Percentiles rank a stretch among this genome's conserved stretches.
phyloP scores from a whole-genome alignment of 2,113 vertebrate species.

The Eira barbara region DNA sequence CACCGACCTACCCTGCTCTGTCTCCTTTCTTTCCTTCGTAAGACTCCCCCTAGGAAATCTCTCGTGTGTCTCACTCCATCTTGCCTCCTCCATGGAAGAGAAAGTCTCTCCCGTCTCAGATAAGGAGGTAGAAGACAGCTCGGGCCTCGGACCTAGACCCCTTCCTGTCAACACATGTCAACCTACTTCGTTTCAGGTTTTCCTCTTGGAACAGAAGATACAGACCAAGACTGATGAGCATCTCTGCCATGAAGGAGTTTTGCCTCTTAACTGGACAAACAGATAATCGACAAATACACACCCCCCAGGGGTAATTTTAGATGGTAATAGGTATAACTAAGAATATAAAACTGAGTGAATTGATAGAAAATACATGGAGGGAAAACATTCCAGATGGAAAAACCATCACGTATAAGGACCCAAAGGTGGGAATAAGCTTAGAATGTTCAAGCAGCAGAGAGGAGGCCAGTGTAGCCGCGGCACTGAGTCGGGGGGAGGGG shows the following conservation, averaged over 20 bases:
- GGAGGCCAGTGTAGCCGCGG: neutral
- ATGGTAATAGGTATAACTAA: neutral
- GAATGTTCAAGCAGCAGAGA: neutral
- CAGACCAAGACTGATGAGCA: neutral
- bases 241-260: neutral
- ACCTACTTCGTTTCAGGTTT: neutral
- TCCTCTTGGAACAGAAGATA: neutral
- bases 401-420: neutral
- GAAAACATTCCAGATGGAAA: neutral
- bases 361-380: neutral
- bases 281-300: neutral
- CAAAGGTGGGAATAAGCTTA: neutral
- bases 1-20: neutral
- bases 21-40: neutral
- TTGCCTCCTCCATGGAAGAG: neutral
- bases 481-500: accelerated
- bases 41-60: neutral
- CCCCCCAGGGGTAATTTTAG: neutral
- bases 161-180: neutral
- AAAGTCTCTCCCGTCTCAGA: neutral
- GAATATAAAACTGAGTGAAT: neutral
- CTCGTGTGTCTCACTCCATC: neutral
- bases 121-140: neutral
- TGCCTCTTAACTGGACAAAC: neutral
- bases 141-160: neutral